These are phyloP conservation scores for Bombus pyrosoma DNA, from an alignment of 1,140 invertebrate genomes.

Conservation along the genomic window DNA sequence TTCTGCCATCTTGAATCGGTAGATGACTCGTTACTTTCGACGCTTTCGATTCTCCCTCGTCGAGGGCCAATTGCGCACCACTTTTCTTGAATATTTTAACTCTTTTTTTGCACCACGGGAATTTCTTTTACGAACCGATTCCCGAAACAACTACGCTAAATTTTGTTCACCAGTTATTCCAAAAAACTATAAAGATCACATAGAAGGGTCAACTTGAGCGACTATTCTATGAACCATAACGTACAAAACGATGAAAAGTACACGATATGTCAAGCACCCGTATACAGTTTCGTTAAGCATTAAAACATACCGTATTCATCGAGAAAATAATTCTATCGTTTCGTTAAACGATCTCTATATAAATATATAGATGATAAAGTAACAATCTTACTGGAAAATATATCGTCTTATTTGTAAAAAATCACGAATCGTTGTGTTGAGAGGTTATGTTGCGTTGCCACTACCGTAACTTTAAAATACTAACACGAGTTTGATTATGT, in stretches of 20 bases:
- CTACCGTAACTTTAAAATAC: conserved; percentile 58
- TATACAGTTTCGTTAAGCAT: background rate
- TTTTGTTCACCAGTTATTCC: conserved; percentile 54
- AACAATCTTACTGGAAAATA: background rate
- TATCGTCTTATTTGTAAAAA: conserved; percentile 24
- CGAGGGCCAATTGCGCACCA: conserved; percentile 44
- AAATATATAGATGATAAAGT: background rate
- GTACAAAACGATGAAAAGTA: conserved; percentile 44
- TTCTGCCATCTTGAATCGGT: conserved; percentile 82
- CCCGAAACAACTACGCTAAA: conserved; percentile 46
- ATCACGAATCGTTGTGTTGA: conserved; percentile 3
- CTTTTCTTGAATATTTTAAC: conserved; percentile 26
- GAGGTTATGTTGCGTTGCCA: conserved; percentile 66
- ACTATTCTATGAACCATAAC: conserved; percentile 41
- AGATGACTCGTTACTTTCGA: conserved; percentile 82
- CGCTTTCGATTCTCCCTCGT: conserved; percentile 61
- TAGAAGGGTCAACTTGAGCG: conserved; percentile 52
- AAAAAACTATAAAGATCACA: conserved; percentile 54
- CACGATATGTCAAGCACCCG: conserved; percentile 31
- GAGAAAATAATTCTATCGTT: background rate
- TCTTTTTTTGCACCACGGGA: conserved; percentile 27
- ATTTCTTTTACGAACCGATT: conserved; percentile 22
- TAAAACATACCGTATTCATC: background rate
- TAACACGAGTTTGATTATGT: conserved; percentile 4
- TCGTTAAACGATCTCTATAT: background rate